Evolutionary conservation across 2,113 vertebrate species (phyloP).

Genomic region (Sorex araneus): DNA sequence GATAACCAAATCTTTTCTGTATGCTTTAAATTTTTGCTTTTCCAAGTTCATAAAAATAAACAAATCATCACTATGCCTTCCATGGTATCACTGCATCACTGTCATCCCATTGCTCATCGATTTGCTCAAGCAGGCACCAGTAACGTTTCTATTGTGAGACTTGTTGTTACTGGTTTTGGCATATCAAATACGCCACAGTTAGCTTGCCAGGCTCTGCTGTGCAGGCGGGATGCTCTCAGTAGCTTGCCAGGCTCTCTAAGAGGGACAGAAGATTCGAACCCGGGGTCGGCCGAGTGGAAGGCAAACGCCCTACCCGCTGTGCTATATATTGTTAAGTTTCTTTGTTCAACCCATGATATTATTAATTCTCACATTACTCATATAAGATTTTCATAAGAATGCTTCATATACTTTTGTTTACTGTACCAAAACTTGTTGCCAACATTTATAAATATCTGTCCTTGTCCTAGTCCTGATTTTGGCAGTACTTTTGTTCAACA

Average conservation of each 20-base stretch:
- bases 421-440: slow-evolving; percentile 31
- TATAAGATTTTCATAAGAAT: neutral
- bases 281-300: too few species aligned
- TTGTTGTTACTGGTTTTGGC: too few species aligned
- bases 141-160: too few species aligned
- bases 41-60: slow-evolving; percentile 45
- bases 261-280: too few species aligned
- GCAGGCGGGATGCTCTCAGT: too few species aligned
- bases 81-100: too few species aligned
- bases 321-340: slow-evolving; percentile 43
- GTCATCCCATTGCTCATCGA: too few species aligned
- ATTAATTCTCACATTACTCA: slow-evolving; percentile 32
- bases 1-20: slow-evolving; percentile 38
- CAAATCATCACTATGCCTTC: slow-evolving; percentile 49
- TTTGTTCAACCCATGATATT: neutral
- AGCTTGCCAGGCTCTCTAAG: too few species aligned
- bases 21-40: slow-evolving; percentile 21
- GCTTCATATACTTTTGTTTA: slow-evolving; percentile 15
- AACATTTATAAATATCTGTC: neutral
- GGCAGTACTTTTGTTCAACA: neutral
- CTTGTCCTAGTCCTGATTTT: neutral
- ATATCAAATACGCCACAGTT: too few species aligned
- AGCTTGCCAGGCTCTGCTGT: too few species aligned
- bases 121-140: too few species aligned
- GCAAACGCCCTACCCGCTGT: too few species aligned